Conservation (phyloP, 2,113 vertebrate species). For the Pteronura brasiliensis region DNA sequence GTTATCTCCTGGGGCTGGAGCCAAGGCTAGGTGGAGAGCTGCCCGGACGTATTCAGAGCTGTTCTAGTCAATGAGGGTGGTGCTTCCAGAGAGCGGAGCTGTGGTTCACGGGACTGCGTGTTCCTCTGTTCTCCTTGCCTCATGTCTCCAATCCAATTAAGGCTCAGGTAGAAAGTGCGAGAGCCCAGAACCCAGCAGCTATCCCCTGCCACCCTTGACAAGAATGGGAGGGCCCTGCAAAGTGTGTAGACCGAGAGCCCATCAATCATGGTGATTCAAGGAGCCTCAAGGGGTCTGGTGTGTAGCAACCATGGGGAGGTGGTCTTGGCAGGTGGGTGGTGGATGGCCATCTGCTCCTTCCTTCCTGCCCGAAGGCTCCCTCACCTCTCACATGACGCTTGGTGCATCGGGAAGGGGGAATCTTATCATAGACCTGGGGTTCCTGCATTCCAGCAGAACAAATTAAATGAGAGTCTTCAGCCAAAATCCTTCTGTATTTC, state of each 20-base stretch:
- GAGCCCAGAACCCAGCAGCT: accelerated
- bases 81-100: not conserved
- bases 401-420: accelerated
- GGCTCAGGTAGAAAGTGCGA: not conserved
- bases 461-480: not conserved
- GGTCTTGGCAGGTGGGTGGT: not conserved
- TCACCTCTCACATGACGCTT: accelerated
- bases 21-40: not conserved
- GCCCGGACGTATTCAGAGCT: not conserved
- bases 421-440: accelerated
- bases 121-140: not conserved
- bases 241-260: not conserved
- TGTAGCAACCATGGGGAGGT: not conserved
- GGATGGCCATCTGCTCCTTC: accelerated
- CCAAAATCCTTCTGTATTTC: not conserved
- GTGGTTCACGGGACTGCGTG: not conserved
- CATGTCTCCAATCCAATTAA: not conserved
- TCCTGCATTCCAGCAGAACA: not conserved
- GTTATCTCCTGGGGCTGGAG: not conserved
- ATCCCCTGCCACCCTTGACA: no score
- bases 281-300: no score
- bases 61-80: not conserved
- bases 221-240: not conserved
- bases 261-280: not conserved
- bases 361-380: accelerated